Evolutionary conservation across 2,797 vertebrate species (phyloP), one percentile per base, ranked within the genome.

Genomic region (Gadopsis bispinosus): DNA sequence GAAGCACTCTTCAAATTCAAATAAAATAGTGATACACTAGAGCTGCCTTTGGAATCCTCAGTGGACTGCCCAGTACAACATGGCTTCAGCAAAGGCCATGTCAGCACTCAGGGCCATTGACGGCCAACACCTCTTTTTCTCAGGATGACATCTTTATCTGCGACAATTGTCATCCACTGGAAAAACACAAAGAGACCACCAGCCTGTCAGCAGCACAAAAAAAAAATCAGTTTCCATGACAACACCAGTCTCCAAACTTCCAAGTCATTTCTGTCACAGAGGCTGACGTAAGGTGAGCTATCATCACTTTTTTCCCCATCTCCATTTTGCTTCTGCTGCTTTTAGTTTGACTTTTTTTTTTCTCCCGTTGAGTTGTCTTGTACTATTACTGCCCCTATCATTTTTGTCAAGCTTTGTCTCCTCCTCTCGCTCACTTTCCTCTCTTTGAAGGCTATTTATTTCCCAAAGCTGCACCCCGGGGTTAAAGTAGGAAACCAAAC

Each of bases 181-280:
- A 66, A 68, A 87, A 85, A 82, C 75, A 87, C 84, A 84, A 83
- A 85, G 75, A 87, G 69, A 69, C 78, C 64, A 60, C 70, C 60
- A 47, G 45, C 77, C 83, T 79, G 78, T 75, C 85, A 89, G 86
- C 54, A 22, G 84, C 66, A 81, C 65, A 80, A 87, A 26, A 26
- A 26, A 26, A 26, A 91, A 91, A 86, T 85, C 88, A 19, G 94
- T 94, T 92, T 90, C 93, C 92, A 92, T 94, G 93, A 89, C 91
- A 89, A 94, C 90, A 1, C 67, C 50, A 31, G 73, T 64, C 84
- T 87, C 79, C 79, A 83, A 93, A 93, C 83, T 92, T 89, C 75
- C 82, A 81, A 88, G 90, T 83, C 77, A 79, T 84, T 89, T 90
- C 84, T 83, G 87, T 88, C 86, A 92, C 69, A 59, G 73, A 83